Conservation (phyloP, 2,113 vertebrate species). For the Datnioides undecimradiatus region DNA sequence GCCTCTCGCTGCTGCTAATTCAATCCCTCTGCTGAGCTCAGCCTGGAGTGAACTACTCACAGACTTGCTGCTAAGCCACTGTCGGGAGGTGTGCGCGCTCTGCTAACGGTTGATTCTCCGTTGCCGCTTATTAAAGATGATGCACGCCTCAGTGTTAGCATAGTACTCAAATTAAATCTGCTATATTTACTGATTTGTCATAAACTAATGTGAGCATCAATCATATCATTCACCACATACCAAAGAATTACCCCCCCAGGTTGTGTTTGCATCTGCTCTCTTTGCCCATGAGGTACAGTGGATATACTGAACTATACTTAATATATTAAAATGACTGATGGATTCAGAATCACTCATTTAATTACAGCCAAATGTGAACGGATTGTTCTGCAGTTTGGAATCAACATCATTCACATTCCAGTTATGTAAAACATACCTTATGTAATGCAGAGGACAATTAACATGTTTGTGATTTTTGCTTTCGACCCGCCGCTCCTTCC, state of each 20-base stretch:
- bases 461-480: not conserved
- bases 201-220: not conserved
- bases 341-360: no score
- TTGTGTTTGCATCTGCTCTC: not conserved
- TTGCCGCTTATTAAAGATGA: not conserved
- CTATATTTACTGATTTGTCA: not conserved
- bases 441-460: not conserved
- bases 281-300: not conserved
- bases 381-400: not conserved
- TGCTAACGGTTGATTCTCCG: constrained; percentile 1
- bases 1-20: constrained; percentile 68
- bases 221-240: no score
- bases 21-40: constrained; percentile 69
- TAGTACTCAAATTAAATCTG: not conserved
- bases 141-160: no score
- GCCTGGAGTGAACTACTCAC: constrained; percentile 57
- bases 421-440: not conserved
- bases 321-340: not conserved
- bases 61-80: constrained; percentile 46
- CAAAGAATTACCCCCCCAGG: not conserved
- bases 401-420: not conserved
- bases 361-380: not conserved
- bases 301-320: not conserved
- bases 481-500: not conserved
- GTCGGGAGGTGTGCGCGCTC: not conserved